phyloP scores from a whole-genome alignment of 2,888 invertebrate genomes.

The Lasioglossum leucozonium region DNA sequence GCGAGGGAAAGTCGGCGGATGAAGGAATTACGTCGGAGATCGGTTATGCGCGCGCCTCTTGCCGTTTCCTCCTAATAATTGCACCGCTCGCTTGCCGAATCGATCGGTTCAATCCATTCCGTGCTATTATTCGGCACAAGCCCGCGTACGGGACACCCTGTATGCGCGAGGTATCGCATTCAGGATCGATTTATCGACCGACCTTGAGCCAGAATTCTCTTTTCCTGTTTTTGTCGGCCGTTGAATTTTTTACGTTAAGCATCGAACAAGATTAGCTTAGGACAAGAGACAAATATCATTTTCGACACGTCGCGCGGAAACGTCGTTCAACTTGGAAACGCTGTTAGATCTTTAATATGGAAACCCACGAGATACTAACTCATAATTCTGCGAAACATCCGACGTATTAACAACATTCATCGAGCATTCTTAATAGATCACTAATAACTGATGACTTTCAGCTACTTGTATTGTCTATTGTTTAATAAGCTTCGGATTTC shows the following conservation, averaged over 20 bases:
- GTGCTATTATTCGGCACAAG: no score
- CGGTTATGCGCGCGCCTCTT: no score
- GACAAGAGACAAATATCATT: no score
- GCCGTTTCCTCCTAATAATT: neutral
- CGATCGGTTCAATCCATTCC: no score
- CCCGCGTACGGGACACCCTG: neutral
- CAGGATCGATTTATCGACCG: no score
- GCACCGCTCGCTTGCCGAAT: no score
- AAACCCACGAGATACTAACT: neutral
- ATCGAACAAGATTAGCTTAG: no score
- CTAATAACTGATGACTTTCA: neutral
- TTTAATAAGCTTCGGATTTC: neutral
- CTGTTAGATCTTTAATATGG: no score
- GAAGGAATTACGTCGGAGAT: slow-evolving; percentile 16
- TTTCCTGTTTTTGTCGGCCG: no score
- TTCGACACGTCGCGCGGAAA: neutral
- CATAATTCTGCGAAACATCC: neutral
- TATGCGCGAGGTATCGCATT: no score
- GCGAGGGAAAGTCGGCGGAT: neutral
- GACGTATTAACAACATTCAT: neutral
- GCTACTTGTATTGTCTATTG: neutral
- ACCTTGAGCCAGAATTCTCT: no score
- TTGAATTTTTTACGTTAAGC: no score
- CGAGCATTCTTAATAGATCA: neutral
- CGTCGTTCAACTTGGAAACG: neutral